These are phyloP conservation scores for Cremastobaeus sp. DNA, from an alignment of 2,888 invertebrate genomes.

Conservation along the genomic window DNA sequence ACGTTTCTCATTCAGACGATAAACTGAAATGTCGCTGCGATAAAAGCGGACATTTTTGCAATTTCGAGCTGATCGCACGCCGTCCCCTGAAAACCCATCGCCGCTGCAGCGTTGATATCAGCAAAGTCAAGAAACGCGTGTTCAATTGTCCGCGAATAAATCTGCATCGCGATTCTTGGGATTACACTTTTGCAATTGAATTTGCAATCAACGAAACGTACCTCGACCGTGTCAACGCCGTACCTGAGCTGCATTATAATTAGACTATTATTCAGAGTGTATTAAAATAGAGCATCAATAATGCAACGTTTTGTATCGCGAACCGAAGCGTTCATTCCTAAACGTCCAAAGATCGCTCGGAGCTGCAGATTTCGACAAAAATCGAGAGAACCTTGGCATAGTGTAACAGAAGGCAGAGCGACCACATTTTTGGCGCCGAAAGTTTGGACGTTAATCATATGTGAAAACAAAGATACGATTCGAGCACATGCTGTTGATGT, in stretches of 20 bases:
- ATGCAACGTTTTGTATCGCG: slow-evolving; percentile 18
- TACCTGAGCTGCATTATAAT: slow-evolving; percentile 30
- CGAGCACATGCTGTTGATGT: no score
- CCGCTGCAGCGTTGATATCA: no score
- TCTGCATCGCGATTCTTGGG: slow-evolving; percentile 2
- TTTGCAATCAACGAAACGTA: neutral
- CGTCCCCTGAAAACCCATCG: neutral
- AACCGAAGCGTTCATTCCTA: slow-evolving; percentile 26
- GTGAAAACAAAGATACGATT: no score
- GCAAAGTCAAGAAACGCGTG: neutral
- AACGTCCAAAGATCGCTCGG: neutral
- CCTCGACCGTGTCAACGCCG: neutral
- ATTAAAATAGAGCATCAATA: slow-evolving; percentile 33
- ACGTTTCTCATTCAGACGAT: no score
- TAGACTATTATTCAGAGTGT: slow-evolving; percentile 40
- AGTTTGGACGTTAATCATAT: neutral
- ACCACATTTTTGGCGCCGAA: neutral
- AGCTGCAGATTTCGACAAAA: neutral
- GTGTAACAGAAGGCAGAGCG: neutral
- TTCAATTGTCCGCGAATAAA: neutral
- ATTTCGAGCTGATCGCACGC: no score
- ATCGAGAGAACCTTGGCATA: neutral
- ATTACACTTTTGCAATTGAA: neutral
- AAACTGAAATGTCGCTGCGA: no score
- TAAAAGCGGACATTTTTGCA: neutral